Evolutionary conservation across 2,113 vertebrate genomes (phyloP).

Genomic region (Holacanthus passer): DNA sequence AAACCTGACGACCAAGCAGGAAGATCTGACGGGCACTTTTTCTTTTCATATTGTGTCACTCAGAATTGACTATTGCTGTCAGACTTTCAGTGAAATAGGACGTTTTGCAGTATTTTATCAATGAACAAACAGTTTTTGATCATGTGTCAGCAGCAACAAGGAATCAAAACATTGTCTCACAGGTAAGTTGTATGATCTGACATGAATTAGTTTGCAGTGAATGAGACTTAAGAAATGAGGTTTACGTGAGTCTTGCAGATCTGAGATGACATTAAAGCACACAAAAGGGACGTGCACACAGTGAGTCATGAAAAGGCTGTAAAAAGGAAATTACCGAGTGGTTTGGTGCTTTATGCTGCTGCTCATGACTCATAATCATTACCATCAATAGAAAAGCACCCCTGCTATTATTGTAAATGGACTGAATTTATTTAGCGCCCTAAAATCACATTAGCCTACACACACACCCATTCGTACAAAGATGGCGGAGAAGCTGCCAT

Average conservation of each 20-base stretch:
- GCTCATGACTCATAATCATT: slow-evolving; percentile 35
- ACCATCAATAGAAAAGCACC: slow-evolving; percentile 22
- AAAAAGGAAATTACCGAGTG: slow-evolving; percentile 14
- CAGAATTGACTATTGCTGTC: neutral
- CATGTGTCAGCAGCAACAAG: neutral
- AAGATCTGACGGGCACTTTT: neutral
- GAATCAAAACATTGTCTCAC: neutral
- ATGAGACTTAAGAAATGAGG: slow-evolving; percentile 4
- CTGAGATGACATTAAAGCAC: slow-evolving; percentile 24
- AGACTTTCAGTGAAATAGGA: neutral
- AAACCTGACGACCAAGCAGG: neutral
- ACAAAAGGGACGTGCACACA: slow-evolving; percentile 14
- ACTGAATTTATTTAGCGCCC: slow-evolving; percentile 23
- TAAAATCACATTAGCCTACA: slow-evolving; percentile 9
- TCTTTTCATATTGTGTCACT: neutral
- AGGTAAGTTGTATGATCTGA: neutral
- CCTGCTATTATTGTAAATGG: slow-evolving; percentile 30
- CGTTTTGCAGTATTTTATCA: neutral
- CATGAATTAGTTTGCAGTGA: neutral
- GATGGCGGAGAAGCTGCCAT: slow-evolving; percentile 48
- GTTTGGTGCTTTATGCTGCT: slow-evolving; percentile 31
- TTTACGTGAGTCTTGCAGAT: neutral
- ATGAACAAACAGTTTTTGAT: neutral
- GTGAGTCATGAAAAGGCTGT: neutral
- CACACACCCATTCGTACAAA: neutral